Base-by-base conservation (phyloP, 2,888 invertebrate species). In the Nymphalis polychloros region DNA sequence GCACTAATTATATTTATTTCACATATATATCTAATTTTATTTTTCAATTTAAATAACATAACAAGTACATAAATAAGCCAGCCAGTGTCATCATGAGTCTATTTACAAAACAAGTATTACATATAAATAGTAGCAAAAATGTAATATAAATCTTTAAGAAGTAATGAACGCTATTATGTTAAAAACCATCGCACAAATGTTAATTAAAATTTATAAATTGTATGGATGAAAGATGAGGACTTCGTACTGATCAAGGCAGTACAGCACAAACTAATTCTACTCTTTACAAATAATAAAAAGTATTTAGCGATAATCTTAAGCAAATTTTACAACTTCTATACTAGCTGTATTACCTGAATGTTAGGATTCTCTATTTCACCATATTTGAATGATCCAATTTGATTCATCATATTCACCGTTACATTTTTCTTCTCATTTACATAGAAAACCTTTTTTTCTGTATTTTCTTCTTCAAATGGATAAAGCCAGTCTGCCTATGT, bases 361-460 rank as follows among this genome's bases (percentile, higher is more conserved):
- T 68, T 59, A 8, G 68, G 63, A n/a, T 52, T 23, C 7, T 64
- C 47, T 23, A 72, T 55, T 59, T 74, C 67, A 48, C 69, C 70
- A 61, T 73, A 75, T 20, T 71, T 70, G 19, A 73, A 72, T 16
- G 31, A 47, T 35, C 60, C 63, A 16, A 66, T 59, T 64, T 73
- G 75, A 35, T 73, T 70, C 76, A 76, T 76, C 76, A 76, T 76
- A 60, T 70, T 65, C 1, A 74, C 72, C 41, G 68, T 67, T 8
- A 72, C 67, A 27, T 53, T 68, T 46, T 67, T 68, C 0, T 61
- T 52, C 17, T 64, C 16, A 4, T 67, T 66, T 1, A 71, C 59
- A 35, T 70, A 68, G 60, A 76, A 76, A n/a, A 57, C 35, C 8
- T 47, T 17, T 31, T 60, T 8, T 46, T 53, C 55, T 16, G 76